A percentile compares a stretch with the other conserved stretches of the same genome.
phyloP scores from a whole-genome alignment of 92 coral and sea anemone species.

The Porites rus region DNA sequence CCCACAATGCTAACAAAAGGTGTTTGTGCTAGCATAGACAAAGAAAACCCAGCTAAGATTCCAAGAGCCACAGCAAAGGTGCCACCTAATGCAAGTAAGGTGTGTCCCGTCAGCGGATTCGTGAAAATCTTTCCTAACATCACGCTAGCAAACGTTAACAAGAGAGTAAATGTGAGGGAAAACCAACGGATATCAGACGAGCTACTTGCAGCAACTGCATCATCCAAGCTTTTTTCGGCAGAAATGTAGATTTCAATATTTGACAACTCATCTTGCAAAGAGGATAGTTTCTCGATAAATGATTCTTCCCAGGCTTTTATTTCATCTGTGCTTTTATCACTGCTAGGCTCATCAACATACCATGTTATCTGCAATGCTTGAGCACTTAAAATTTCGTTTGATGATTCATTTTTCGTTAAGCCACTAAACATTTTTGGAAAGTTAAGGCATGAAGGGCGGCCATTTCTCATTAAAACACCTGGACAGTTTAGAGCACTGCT shows the following conservation, averaged over 20 bases:
- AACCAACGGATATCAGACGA: slow-evolving; percentile 50
- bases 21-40: slow-evolving; percentile 58
- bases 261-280: slow-evolving; percentile 39
- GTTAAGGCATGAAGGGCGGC: slow-evolving; percentile 51
- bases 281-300: slow-evolving; percentile 48
- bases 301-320: slow-evolving; percentile 63
- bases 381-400: slow-evolving; percentile 28
- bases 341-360: slow-evolving; percentile 42
- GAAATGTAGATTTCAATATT: slow-evolving; percentile 32
- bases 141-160: slow-evolving; percentile 69
- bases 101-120: slow-evolving; percentile 82
- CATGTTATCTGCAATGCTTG: slow-evolving; percentile 56
- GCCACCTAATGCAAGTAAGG: slow-evolving; percentile 68
- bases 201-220: slow-evolving; percentile 45
- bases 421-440: slow-evolving; percentile 51
- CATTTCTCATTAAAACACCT: slow-evolving; percentile 45
- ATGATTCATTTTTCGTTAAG: slow-evolving; percentile 8
- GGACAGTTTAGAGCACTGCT: slow-evolving; percentile 32
- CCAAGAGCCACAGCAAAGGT: slow-evolving; percentile 73
- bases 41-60: slow-evolving; percentile 73
- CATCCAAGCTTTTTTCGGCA: slow-evolving; percentile 57
- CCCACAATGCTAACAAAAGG: slow-evolving; percentile 78
- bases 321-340: slow-evolving; percentile 24
- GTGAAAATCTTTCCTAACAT: slow-evolving; percentile 71
- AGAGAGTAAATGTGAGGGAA: slow-evolving; percentile 74